Conservation (phyloP, 2,113 vertebrate genomes). For the Zosterops pallidus region DNA sequence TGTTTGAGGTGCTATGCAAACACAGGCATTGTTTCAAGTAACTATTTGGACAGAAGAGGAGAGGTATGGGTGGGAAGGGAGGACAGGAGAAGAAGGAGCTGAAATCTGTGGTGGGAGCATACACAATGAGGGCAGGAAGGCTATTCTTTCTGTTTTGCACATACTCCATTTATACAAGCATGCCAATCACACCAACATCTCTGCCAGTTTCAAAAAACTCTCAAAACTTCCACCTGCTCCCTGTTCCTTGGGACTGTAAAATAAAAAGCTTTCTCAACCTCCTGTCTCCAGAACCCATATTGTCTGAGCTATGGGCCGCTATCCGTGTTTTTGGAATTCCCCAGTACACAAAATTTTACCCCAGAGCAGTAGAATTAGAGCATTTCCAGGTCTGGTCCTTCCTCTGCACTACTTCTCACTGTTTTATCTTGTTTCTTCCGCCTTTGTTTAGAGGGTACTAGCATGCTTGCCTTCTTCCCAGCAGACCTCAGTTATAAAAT, state of each 20-base stretch:
- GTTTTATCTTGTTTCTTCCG: not conserved
- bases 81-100: not conserved
- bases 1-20: not conserved
- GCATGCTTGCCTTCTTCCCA: not conserved
- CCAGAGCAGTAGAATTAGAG: not conserved
- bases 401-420: not conserved
- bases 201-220: not conserved
- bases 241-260: not conserved
- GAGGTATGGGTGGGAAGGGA: not conserved
- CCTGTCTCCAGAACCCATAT: not conserved
- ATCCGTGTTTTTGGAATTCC: not conserved
- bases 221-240: not conserved
- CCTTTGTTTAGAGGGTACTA: not conserved
- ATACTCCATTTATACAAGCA: not conserved
- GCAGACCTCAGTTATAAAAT: not conserved
- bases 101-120: not conserved
- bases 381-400: not conserved
- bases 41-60: not conserved
- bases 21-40: rapidly evolving
- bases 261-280: not conserved
- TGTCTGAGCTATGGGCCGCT: not conserved
- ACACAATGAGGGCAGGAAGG: not conserved
- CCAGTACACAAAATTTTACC: not conserved
- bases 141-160: not conserved
- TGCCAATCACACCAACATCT: not conserved